These are phyloP conservation scores for Meteorus sp. DNA, from an alignment of 1,140 invertebrate species.

Conservation along the genomic window DNA sequence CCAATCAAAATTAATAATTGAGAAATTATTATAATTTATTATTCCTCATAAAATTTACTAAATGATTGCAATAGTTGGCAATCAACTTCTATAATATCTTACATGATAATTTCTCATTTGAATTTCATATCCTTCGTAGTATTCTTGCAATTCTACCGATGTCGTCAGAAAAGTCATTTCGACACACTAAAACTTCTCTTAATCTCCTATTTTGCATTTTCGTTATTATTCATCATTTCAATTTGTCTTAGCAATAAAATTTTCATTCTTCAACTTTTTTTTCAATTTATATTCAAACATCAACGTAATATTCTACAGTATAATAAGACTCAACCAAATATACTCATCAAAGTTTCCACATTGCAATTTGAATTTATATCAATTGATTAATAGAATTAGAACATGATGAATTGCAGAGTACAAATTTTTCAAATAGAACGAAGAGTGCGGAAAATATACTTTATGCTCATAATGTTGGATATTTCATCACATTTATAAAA, in stretches of 20 bases:
- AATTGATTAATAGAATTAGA: too few species aligned
- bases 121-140: not conserved
- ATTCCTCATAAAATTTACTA: not conserved
- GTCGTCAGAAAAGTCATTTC: too few species aligned
- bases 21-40: slow-evolving; percentile 7
- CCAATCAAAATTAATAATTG: not conserved
- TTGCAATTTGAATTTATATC: too few species aligned
- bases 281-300: too few species aligned
- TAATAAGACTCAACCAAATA: too few species aligned
- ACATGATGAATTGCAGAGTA: not conserved
- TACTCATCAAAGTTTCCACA: too few species aligned
- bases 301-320: too few species aligned
- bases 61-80: slow-evolving; percentile 1
- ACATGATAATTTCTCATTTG: slow-evolving; percentile 7
- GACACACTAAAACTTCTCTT: not conserved
- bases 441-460: too few species aligned
- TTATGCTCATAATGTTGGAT: too few species aligned
- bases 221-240: not conserved
- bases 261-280: too few species aligned
- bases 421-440: too few species aligned
- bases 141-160: slow-evolving; percentile 1
- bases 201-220: slow-evolving; percentile 1
- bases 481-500: too few species aligned
- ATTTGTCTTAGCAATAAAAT: not conserved
- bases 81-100: not conserved